phyloP scores from a whole-genome alignment of 2,888 invertebrate species.

The Diachrysia chrysitis region DNA sequence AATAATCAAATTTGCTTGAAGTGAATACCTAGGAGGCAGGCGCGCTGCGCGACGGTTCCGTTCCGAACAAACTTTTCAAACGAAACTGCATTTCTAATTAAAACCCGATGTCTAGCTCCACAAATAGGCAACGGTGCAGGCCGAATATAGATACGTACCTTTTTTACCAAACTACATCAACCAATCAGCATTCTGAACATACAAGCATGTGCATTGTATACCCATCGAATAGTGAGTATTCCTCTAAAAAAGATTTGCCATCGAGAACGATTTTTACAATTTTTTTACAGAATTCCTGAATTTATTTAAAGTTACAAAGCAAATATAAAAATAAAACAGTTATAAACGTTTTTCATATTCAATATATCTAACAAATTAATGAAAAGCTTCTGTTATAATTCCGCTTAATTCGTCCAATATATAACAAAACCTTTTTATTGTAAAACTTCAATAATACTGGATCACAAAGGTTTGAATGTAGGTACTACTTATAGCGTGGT shows the following conservation, averaged over 20 bases:
- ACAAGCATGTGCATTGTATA: background rate
- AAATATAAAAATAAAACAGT: background rate
- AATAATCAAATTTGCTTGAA: conserved; percentile 55
- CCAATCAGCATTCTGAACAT: conserved; percentile 26
- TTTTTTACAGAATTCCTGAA: too few relatives aligned
- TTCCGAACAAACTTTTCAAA: conserved; percentile 59
- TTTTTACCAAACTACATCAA: conserved; percentile 22
- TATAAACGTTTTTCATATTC: conserved; percentile 20
- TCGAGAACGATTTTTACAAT: too few relatives aligned
- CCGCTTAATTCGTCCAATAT: conserved; percentile 47
- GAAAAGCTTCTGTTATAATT: conserved; percentile 29
- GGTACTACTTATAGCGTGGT: conserved; percentile 17
- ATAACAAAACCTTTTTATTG: conserved; percentile 47
- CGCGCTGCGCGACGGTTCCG: conserved; percentile 25
- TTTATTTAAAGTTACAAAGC: background rate
- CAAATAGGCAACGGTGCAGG: conserved; percentile 32
- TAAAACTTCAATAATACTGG: conserved; percentile 46
- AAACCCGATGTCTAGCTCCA: conserved; percentile 53
- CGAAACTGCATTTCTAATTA: conserved; percentile 67
- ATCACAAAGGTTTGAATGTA: conserved; percentile 22
- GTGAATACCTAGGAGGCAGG: conserved; percentile 44
- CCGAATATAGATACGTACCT: conserved; percentile 11
- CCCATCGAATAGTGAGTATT: conserved; percentile 2
- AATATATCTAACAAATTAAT: conserved; percentile 16
- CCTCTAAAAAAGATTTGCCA: too few relatives aligned